Evolutionary conservation across 37 sponge, comb jelly and placozoan species (phyloP).

Genomic region (Oopsacas minuta): DNA sequence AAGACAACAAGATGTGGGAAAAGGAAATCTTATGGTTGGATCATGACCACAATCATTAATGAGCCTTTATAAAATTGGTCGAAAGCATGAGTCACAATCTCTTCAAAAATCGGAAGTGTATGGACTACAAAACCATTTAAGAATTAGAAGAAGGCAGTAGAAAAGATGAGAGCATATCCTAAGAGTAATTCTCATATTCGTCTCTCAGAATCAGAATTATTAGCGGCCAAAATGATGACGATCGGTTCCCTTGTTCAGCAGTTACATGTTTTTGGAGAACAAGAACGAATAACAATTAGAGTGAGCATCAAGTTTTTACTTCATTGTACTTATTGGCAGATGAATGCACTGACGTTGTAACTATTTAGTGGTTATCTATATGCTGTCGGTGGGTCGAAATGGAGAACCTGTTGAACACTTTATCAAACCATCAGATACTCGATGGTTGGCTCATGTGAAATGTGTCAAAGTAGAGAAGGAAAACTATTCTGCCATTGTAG

Average conservation of each 20-base stretch:
- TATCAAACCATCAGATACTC: constrained; percentile 12
- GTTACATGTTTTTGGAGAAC: constrained; percentile 27
- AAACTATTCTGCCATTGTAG: background rate
- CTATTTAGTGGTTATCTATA: constrained; percentile 49
- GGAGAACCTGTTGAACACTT: constrained; percentile 49
- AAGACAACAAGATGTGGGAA: constrained; percentile 20
- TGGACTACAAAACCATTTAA: constrained; percentile 33
- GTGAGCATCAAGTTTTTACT: constrained; percentile 37
- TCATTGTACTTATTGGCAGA: constrained; percentile 51
- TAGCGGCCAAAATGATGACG: background rate
- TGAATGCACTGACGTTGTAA: constrained; percentile 56
- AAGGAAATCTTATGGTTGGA: constrained; percentile 23
- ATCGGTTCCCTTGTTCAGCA: constrained; percentile 39
- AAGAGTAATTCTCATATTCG: background rate
- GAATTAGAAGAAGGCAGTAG: constrained; percentile 49
- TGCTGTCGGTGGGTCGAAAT: constrained; percentile 59
- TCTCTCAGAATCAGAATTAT: background rate
- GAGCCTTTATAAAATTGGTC: constrained; percentile 27
- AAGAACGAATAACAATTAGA: constrained; percentile 35
- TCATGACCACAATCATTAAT: constrained; percentile 28
- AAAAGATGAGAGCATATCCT: constrained; percentile 39
- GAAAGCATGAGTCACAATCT: constrained; percentile 2
- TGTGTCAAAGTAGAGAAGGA: constrained; percentile 18
- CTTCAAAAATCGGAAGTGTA: constrained; percentile 15
- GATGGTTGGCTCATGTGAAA: background rate